phyloP scores from a whole-genome alignment of 2,113 vertebrate species.

The Malurus elegans region DNA sequence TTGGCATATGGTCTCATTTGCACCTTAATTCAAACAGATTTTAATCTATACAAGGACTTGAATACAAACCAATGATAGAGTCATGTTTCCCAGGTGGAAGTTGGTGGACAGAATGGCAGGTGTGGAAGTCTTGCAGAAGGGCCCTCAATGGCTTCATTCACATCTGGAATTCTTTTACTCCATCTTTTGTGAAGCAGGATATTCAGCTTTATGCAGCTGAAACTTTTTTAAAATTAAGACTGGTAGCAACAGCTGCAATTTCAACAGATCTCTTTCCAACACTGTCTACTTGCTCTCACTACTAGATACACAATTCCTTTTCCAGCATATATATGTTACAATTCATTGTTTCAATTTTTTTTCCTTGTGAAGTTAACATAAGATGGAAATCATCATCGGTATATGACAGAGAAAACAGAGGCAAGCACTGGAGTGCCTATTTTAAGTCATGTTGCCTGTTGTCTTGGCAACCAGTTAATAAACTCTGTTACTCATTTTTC shows the following conservation, averaged over 20 bases:
- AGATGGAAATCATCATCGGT: neutral
- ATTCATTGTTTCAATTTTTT: neutral
- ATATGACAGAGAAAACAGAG: neutral
- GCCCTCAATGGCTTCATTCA: neutral
- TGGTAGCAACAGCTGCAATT: neutral
- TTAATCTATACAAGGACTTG: neutral
- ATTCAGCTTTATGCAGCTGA: neutral
- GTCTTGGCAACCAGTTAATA: constrained; percentile 59
- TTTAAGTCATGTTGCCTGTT: constrained; percentile 43
- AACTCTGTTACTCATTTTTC: constrained; percentile 5
- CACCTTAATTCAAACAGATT: neutral
- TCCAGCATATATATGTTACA: neutral
- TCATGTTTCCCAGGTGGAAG: neutral
- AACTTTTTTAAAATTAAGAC: neutral
- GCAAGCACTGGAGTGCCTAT: neutral
- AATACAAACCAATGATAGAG: neutral
- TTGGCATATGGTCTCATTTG: neutral
- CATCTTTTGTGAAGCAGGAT: neutral
- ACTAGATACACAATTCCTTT: neutral
- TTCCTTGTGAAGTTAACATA: neutral
- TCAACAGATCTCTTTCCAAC: neutral
- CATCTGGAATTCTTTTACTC: neutral
- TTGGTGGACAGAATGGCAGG: neutral
- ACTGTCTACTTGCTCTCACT: neutral
- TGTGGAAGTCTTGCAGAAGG: neutral